Conservation (phyloP, 2,113 vertebrate species). For the Leiothrix lutea region DNA sequence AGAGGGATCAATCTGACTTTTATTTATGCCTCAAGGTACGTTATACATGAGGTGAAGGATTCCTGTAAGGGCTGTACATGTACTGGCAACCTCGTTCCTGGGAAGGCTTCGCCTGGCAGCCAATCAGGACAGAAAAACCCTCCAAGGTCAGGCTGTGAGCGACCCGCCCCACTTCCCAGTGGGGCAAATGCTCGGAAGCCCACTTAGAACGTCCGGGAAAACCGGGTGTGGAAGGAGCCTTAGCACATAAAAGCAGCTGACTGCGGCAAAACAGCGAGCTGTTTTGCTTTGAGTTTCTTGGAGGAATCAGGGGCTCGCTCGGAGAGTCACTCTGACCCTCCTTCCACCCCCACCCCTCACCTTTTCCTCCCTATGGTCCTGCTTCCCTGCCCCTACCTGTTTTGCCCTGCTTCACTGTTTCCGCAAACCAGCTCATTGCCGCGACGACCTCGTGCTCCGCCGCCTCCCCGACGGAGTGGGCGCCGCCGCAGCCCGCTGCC, state of each 20-base stretch:
- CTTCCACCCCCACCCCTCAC: too few relatives aligned
- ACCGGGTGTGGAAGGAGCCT: background rate
- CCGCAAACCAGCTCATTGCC: background rate
- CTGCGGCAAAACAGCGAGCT: background rate
- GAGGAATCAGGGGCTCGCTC: background rate
- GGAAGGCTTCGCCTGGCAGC: background rate
- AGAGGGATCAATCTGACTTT: background rate
- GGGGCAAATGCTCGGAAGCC: background rate
- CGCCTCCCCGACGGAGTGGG: too few relatives aligned
- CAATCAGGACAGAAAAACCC: background rate
- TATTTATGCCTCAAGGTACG: fast-evolving
- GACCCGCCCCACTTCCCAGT: fast-evolving
- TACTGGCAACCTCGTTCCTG: fast-evolving
- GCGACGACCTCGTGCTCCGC: background rate
- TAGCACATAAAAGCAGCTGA: background rate
- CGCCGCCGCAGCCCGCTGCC: background rate
- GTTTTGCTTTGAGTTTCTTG: background rate
- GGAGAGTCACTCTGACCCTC: background rate
- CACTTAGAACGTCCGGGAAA: background rate
- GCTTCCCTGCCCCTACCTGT: background rate
- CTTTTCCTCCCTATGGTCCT: background rate
- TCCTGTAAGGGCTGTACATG: background rate
- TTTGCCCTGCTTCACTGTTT: background rate
- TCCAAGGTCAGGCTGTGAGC: background rate
- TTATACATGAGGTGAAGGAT: background rate